phyloP scores from a whole-genome alignment of 2,797 vertebrate genomes.

The Anas georgica region DNA sequence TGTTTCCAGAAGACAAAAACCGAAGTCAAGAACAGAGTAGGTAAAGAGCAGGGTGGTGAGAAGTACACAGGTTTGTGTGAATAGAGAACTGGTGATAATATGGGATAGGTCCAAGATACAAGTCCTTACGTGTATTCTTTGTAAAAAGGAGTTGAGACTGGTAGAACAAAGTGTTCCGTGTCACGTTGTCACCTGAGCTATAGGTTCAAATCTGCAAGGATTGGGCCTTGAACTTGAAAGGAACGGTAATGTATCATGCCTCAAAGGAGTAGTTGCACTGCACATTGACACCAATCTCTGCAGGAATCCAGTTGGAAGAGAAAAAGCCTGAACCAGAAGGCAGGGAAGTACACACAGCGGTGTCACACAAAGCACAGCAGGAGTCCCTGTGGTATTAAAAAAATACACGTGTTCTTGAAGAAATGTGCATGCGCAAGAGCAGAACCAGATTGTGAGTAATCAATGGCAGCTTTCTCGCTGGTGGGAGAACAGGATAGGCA shows the following conservation, averaged over 20 bases:
- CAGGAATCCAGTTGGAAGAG: not conserved
- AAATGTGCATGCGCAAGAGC: not conserved
- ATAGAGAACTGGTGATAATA: not conserved
- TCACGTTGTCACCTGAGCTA: not conserved
- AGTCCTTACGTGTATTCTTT: not conserved
- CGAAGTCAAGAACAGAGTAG: not conserved
- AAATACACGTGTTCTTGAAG: not conserved
- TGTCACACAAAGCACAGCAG: accelerated
- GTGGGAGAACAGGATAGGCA: not conserved
- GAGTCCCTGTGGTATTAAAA: not conserved
- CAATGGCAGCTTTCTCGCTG: not conserved
- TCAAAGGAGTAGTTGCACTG: not conserved
- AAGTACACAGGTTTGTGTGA: not conserved
- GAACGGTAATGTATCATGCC: not conserved
- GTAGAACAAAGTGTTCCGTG: not conserved
- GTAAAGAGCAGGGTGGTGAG: not conserved
- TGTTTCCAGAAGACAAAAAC: not conserved
- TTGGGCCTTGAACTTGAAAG: not conserved
- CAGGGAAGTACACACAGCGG: accelerated
- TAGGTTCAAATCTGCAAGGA: not conserved
- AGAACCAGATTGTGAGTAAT: not conserved
- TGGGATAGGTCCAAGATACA: not conserved
- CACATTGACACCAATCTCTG: not conserved
- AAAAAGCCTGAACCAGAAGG: not conserved
- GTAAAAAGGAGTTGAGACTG: not conserved